phyloP scores from a whole-genome alignment of 2,113 vertebrate genomes.

The Speoplatyrhinus poulsoni region DNA sequence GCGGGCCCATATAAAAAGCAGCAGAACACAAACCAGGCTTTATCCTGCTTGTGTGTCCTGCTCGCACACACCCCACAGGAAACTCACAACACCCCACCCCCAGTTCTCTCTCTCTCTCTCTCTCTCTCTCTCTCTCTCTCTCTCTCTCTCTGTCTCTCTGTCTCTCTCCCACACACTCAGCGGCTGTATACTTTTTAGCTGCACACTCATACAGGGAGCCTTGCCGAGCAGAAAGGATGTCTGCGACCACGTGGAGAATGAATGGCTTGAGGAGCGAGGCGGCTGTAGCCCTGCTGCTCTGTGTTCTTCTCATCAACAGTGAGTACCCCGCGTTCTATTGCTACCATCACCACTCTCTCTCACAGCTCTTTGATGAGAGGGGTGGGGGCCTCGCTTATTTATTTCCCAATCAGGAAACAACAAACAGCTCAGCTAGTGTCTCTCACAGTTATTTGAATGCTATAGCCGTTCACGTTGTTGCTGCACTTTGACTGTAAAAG shows the following conservation, averaged over 20 bases:
- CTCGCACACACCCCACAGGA: constrained; percentile 68
- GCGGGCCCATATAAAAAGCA: constrained; percentile 72
- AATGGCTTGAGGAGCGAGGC: constrained; percentile 67
- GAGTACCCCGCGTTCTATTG: constrained; percentile 52
- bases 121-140: constrained; percentile 36
- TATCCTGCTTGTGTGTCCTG: constrained; percentile 69
- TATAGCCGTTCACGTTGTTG: not conserved
- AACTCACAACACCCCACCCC: constrained; percentile 48
- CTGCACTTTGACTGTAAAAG: constrained; percentile 4
- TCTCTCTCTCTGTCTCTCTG: constrained; percentile 27
- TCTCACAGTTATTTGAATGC: no score
- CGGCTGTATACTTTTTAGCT: not conserved
- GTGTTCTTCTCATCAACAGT: constrained; percentile 64
- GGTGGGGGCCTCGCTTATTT: not conserved
- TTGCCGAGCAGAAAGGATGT: constrained; percentile 54
- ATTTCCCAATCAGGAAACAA: not conserved
- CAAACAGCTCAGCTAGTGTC: not conserved
- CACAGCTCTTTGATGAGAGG: not conserved
- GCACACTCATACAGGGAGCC: constrained; percentile 13
- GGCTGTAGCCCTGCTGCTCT: constrained; percentile 58
- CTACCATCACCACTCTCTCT: not conserved
- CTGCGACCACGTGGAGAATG: constrained; percentile 68
- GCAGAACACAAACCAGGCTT: constrained; percentile 67
- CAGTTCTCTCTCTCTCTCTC: constrained; percentile 23
- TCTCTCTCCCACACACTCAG: constrained; percentile 31